phyloP scores from a whole-genome alignment of 2,888 invertebrate genomes.

The Philhelius pedissequus region DNA sequence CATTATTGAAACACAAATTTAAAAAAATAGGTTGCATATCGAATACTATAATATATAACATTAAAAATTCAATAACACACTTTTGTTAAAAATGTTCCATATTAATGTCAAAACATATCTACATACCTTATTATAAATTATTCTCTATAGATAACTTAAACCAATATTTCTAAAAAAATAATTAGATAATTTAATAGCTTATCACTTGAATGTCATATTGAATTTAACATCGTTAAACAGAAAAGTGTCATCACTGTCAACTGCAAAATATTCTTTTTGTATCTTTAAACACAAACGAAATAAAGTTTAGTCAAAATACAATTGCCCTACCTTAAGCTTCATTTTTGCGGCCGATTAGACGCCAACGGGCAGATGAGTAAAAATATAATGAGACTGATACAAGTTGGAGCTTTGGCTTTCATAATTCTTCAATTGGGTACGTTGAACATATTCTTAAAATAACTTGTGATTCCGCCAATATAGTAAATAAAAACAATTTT shows the following conservation, averaged over 20 bases:
- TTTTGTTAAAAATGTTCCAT: too few relatives aligned
- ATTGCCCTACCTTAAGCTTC: not conserved
- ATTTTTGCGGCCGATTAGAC: not conserved
- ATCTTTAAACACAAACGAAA: not conserved
- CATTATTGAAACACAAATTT: too few relatives aligned
- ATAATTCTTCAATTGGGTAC: conserved; percentile 15
- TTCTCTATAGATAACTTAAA: too few relatives aligned
- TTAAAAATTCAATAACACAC: too few relatives aligned
- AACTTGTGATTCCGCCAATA: not conserved
- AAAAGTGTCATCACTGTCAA: not conserved
- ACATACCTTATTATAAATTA: too few relatives aligned
- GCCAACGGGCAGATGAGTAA: conserved; percentile 12
- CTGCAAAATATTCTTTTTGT: not conserved
- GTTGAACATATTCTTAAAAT: not conserved
- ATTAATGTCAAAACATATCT: too few relatives aligned
- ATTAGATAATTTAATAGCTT: too few relatives aligned
- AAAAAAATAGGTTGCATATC: too few relatives aligned
- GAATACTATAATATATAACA: too few relatives aligned
- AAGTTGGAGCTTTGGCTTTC: conserved; percentile 4
- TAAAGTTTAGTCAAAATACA: conserved; percentile 11
- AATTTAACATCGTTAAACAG: not conserved
- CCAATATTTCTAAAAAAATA: too few relatives aligned
- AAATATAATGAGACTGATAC: conserved; percentile 12
- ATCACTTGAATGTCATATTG: too few relatives aligned
- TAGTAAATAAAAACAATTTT: not conserved